A percentile compares a stretch with the other conserved stretches of the same genome.
phyloP scores from a whole-genome alignment of 2,888 invertebrate genomes.

The Dynastes hyllus region DNA sequence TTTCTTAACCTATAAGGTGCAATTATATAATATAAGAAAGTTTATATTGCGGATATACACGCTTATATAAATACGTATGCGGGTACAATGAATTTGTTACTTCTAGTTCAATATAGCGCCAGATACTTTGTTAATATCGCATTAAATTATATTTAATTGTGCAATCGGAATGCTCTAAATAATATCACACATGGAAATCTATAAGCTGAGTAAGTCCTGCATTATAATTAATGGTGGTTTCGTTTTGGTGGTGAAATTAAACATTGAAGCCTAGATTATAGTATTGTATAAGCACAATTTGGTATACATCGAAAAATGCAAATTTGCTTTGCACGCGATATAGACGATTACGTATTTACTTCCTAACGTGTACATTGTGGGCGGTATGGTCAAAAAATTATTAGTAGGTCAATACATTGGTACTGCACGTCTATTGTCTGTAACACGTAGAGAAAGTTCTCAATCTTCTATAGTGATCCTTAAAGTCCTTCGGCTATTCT shows the following conservation, averaged over 20 bases:
- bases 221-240: constrained; percentile 9
- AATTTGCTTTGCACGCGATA: neutral
- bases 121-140: neutral
- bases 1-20: neutral
- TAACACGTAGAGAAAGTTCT: constrained; percentile 3
- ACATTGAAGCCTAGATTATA: neutral
- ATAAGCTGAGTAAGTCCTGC: neutral
- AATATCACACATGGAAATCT: neutral
- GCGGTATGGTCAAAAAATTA: neutral
- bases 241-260: neutral
- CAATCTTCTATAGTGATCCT: neutral
- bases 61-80: neutral
- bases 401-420: neutral
- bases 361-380: constrained; percentile 8
- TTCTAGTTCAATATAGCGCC: neutral
- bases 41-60: neutral
- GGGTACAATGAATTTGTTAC: neutral
- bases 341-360: neutral
- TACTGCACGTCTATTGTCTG: neutral
- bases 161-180: neutral
- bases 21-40: constrained; percentile 12
- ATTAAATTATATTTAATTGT: neutral
- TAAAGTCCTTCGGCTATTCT: constrained; percentile 12
- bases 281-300: too few relatives aligned
- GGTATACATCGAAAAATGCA: neutral